Conservation (phyloP, 2,797 vertebrate species). For the Neopelma chrysocephalum region DNA sequence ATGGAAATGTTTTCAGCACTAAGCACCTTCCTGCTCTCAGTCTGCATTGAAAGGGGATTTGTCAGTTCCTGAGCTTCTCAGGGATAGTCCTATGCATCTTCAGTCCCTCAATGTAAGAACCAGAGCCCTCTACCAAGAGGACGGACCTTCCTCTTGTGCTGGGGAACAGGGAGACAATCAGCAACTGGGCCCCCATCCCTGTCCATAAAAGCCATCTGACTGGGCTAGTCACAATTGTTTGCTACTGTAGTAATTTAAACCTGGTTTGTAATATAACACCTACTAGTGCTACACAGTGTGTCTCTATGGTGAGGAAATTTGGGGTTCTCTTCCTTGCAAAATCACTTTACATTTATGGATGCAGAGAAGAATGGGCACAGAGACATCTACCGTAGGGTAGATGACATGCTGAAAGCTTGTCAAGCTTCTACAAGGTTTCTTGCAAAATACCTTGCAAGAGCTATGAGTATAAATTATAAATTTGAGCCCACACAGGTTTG, state of each 20-base stretch:
- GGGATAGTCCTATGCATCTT: neutral
- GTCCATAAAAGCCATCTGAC: neutral
- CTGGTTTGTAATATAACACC: neutral
- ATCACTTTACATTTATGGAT: neutral
- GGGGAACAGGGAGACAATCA: neutral
- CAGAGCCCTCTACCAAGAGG: neutral
- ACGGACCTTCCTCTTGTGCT: neutral
- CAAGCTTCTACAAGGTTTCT: neutral
- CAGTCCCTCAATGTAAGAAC: neutral
- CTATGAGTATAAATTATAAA: neutral
- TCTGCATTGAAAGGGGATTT: neutral
- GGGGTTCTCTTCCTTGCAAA: neutral
- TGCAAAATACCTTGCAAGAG: neutral
- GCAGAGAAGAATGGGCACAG: neutral
- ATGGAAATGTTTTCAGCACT: neutral
- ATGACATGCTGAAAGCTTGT: neutral
- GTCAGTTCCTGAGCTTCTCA: neutral
- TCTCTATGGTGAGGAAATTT: neutral
- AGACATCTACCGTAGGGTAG: neutral
- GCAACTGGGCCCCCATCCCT: neutral
- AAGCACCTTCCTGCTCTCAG: neutral
- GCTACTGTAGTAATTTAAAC: neutral
- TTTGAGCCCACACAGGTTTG: neutral
- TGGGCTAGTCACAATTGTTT: neutral
- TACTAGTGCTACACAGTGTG: neutral